Base-by-base conservation (phyloP, 2,797 vertebrate species). In the Presbytis comata region DNA sequence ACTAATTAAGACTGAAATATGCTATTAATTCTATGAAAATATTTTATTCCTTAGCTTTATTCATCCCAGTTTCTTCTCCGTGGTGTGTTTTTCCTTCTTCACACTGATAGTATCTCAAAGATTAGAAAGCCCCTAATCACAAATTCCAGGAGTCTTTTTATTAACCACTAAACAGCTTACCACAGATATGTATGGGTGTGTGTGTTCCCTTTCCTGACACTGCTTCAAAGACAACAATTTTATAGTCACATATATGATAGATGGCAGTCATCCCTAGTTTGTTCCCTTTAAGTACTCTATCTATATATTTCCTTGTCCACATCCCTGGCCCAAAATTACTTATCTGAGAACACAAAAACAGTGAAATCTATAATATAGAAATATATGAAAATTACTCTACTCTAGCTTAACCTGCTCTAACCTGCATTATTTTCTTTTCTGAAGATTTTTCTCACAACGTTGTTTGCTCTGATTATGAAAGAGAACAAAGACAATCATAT, bases 401-500 rank as follows among this genome's bases (percentile, higher is more conserved):
- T 89, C 7, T 83, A 46, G 36, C 44, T 70, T 33, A 86, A 9
- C 33, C 28, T 33, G 76, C 17, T 95, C 41, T 89, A 79, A 80
- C 8, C 26, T 72, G 30, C 26, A 74, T 36, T 75, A 61, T 91
- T n/a, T 92, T 94, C 36, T 92, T 81, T 91, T 74, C 64, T 79
- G 30, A 76, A 70, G 22, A 94, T 85, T 91, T 96, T 39, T 67
- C 72, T 81, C 28, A 93, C 3, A 84, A 95, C 14, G 30, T 44
- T 80, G 17, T 84, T 78, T 98, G 81, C 26, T 96, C 91, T 96
- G 78, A 61, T 81, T 78, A 90, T 57, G 17, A 97, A 97, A 78
- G 24, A 93, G 57, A 95, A 93, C 28, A 70, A 89, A 86, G 24
- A 96, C 16, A 94, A 44, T 46, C 72, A 74, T 87, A 94, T 59